A percentile compares a stretch with the other conserved stretches of the same genome.
Conservation (phyloP, 2,888 invertebrate genomes). For the Liodrosophila aerea region DNA sequence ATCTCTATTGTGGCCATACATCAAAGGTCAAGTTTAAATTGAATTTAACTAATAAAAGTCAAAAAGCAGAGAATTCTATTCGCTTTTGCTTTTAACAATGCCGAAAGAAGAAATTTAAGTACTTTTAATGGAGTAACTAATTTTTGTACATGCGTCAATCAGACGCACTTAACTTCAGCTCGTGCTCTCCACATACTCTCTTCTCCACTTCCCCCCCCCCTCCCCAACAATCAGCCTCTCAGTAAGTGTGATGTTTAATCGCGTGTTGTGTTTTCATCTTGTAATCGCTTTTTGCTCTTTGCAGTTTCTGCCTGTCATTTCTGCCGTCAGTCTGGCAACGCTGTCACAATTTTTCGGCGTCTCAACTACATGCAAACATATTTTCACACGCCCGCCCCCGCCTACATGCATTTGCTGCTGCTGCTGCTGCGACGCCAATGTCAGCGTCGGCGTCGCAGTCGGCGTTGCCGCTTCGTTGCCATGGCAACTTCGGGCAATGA, state of each 20-base stretch:
- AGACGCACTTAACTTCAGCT: conserved; percentile 6
- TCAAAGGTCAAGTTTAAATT: conserved; percentile 73
- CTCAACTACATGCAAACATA: conserved; percentile 32
- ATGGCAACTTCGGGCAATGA: conserved; percentile 74
- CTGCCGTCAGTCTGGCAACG: conserved; percentile 53
- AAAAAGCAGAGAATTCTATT: conserved; percentile 7
- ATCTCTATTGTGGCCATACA: conserved; percentile 25
- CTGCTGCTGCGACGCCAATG: conserved; percentile 11
- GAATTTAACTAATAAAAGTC: conserved; percentile 70
- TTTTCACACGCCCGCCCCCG: conserved; percentile 65
- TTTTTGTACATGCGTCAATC: conserved; percentile 33
- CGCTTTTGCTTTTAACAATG: conserved; percentile 26
- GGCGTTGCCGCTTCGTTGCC: conserved; percentile 46
- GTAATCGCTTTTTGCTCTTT: conserved; percentile 9
- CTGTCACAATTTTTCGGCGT: conserved; percentile 38
- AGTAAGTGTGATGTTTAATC: conserved; percentile 23
- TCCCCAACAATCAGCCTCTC: too few species aligned
- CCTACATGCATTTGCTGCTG: conserved; percentile 8
- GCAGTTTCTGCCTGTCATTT: conserved; percentile 47
- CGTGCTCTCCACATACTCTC: conserved; percentile 8
- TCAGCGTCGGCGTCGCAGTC: conserved; percentile 12
- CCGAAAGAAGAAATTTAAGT: conserved; percentile 32
- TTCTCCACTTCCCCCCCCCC: neutral
- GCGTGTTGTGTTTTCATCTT: conserved; percentile 18
- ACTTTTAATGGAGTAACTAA: conserved; percentile 32